Evolutionary conservation across 2,888 invertebrate species (phyloP), one percentile per base, ranked within the genome.

Genomic region (Melikaiella ostensackeni): DNA sequence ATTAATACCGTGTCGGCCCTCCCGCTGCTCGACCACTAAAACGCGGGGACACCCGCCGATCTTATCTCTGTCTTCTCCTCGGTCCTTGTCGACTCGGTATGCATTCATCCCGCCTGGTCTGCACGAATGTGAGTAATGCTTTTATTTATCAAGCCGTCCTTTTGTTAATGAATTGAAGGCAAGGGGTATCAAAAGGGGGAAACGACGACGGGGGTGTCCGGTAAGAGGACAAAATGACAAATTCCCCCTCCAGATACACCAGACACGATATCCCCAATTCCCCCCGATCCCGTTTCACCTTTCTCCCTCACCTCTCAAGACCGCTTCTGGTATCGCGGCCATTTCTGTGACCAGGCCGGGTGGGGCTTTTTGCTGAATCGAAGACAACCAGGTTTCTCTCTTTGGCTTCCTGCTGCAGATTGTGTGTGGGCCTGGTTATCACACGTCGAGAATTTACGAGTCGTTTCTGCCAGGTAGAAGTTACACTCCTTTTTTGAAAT

Each of bases 11-110:
- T 79, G 74, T 46, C 35, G 75, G 79, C 79, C 78, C 75, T 76
- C 59, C 66, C 66, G 74, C 59, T 80, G 46, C 38, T 77, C 77
- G 74, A 78, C 82, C 90, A 91, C 90, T 91, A 90, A 91, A 91
- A 90, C 90, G 90, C 90, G 89, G 90, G 91, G 90, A 91, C 91
- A 91, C 91, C 90, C 91, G 91, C 89, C 89, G 91, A 91, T 91
- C 91, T 91, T 91, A 91, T 91, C 91, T 91, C 81, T 85, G 85
- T 88, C 87, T 89, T 88, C 87, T 88, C 85, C 86, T 87, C 86
- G 89, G 89, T 88, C 87, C 89, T 89, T 87, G 89, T 89, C 88
- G 86, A 87, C 88, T 89, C 86, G 89, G 89, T 90, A 90, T 90
- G 90, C 90, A 90, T 90, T 90, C 90, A 90, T 90, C 87, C 88